These are phyloP conservation scores for Tridacna crocea DNA, from an alignment of 2,888 invertebrate genomes.

Conservation along the genomic window DNA sequence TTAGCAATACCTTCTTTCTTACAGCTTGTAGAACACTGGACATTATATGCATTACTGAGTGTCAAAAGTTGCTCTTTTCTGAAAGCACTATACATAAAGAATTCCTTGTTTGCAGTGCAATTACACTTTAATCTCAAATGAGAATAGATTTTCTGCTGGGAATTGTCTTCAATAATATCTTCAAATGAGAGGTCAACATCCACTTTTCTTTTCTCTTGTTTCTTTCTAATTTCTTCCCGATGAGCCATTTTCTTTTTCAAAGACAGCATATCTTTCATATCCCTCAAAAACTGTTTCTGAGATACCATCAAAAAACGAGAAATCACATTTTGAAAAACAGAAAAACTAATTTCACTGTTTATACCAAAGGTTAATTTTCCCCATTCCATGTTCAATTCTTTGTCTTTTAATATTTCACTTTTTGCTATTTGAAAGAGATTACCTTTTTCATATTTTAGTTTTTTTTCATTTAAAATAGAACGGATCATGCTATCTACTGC, in stretches of 20 bases:
- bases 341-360: constrained; percentile 2
- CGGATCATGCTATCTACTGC: constrained; percentile 7
- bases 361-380: constrained; percentile 17
- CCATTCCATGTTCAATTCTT: constrained; percentile 27
- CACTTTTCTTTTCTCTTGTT: constrained; percentile 36
- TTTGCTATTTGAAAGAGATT: constrained; percentile 36
- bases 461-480: constrained; percentile 13
- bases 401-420: constrained; percentile 20
- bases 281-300: constrained; percentile 46
- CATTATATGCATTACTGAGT: constrained; percentile 19
- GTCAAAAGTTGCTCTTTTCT: constrained; percentile 13
- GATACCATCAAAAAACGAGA: constrained; percentile 38
- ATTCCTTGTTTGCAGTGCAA: constrained; percentile 8
- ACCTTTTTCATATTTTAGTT: constrained; percentile 8
- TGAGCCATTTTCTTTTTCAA: constrained; percentile 43
- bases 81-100: neutral
- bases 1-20: constrained; percentile 14
- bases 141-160: constrained; percentile 25
- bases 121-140: constrained; percentile 42
- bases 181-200: constrained; percentile 17
- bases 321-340: constrained; percentile 27
- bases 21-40: neutral
- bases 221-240: constrained; percentile 41
- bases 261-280: constrained; percentile 37
- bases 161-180: constrained; percentile 33